Evolutionary conservation across 2,888 invertebrate species (phyloP).

Genomic region (Tyria jacobaeae): DNA sequence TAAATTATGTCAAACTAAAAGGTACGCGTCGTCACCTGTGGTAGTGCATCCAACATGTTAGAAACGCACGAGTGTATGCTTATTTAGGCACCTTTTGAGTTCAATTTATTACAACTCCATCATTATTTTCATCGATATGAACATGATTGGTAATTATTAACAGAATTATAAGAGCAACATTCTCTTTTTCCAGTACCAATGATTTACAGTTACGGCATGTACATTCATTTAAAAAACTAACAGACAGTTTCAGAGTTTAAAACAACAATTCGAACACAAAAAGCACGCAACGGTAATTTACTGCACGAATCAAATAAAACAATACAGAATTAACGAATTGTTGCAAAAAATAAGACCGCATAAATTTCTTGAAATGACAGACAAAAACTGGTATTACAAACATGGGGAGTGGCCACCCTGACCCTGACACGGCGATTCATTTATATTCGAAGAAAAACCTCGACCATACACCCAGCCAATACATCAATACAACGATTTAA

Average conservation of each 20-base stretch:
- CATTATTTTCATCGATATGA: too few relatives aligned
- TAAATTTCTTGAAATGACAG: constrained; percentile 44
- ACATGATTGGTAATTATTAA: too few relatives aligned
- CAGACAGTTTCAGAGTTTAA: constrained; percentile 2
- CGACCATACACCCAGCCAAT: constrained; percentile 31
- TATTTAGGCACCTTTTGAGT: too few relatives aligned
- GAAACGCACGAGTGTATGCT: too few relatives aligned
- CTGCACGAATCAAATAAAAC: constrained; percentile 25
- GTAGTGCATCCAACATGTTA: too few relatives aligned
- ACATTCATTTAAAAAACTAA: constrained; percentile 23
- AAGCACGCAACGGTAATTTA: constrained; percentile 14
- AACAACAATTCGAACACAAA: constrained; percentile 5
- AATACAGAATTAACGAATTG: constrained; percentile 41
- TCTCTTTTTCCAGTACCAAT: too few relatives aligned
- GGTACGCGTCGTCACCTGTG: too few relatives aligned
- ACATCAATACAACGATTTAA: constrained; percentile 64
- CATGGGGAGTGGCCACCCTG: constrained; percentile 47
- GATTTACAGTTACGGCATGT: constrained; percentile 4
- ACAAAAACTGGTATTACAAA: constrained; percentile 58
- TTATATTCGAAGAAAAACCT: constrained; percentile 57
- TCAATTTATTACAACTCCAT: too few relatives aligned
- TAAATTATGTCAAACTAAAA: too few relatives aligned
- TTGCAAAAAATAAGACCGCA: constrained; percentile 40
- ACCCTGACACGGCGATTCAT: constrained; percentile 58
- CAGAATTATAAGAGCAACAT: too few relatives aligned